These are phyloP conservation scores for Thereuonema tuberculata DNA, from an alignment of 1,140 invertebrate species.

Conservation along the genomic window DNA sequence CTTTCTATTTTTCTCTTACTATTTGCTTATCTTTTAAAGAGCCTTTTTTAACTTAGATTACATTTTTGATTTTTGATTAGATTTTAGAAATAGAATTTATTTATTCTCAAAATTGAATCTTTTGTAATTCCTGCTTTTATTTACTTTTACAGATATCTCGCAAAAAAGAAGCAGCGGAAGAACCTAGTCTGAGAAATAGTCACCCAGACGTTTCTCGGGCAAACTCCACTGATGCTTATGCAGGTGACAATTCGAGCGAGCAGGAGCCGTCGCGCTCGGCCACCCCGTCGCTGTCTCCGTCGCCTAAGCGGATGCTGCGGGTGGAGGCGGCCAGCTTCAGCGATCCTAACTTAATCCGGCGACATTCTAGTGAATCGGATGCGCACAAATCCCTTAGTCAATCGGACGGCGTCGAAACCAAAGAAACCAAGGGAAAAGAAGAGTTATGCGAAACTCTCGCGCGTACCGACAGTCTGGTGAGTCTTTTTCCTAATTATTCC, in stretches of 20 bases:
- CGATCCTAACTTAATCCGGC: neutral
- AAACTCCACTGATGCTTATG: slow-evolving; percentile 49
- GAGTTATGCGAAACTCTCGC: neutral
- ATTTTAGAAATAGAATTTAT: too few relatives aligned
- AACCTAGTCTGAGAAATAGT: slow-evolving; percentile 20
- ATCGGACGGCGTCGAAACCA: neutral
- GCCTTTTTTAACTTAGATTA: too few relatives aligned
- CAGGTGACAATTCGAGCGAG: slow-evolving; percentile 54
- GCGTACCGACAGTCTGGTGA: slow-evolving; percentile 3
- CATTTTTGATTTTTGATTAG: too few relatives aligned
- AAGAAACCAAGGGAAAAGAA: neutral
- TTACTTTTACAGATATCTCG: slow-evolving; percentile 11
- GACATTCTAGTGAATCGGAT: slow-evolving; percentile 2
- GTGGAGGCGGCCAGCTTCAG: slow-evolving; percentile 36
- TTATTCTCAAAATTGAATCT: too few relatives aligned
- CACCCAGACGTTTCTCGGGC: slow-evolving; percentile 27
- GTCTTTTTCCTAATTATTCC: too few relatives aligned
- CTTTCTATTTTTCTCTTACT: too few relatives aligned
- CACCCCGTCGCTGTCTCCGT: slow-evolving; percentile 39
- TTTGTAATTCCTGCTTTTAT: slow-evolving; percentile 4
- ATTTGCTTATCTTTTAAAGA: too few relatives aligned
- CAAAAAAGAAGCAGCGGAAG: slow-evolving; percentile 13
- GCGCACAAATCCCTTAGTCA: neutral
- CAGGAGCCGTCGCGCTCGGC: slow-evolving; percentile 44
- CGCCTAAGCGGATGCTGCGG: slow-evolving; percentile 35